Percentiles rank a stretch among this genome's conserved stretches.
Conservation (phyloP, 2,888 invertebrate genomes). For the Congeria kusceri region DNA sequence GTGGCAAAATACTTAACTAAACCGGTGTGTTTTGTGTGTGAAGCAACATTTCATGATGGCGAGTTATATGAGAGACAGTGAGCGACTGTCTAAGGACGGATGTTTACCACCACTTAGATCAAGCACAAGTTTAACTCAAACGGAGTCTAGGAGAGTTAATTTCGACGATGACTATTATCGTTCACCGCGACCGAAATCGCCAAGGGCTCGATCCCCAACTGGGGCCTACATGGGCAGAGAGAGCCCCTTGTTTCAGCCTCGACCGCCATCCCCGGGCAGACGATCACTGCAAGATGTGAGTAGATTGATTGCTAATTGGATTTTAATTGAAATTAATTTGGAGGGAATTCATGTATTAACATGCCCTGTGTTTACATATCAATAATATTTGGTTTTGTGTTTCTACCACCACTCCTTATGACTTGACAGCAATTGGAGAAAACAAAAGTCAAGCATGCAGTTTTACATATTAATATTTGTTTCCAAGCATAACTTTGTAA, state of each 20-base stretch:
- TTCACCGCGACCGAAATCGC: constrained; percentile 35
- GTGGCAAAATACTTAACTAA: constrained; percentile 30
- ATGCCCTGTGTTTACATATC: constrained; percentile 5
- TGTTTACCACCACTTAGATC: constrained; percentile 51
- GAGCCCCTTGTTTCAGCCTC: constrained; percentile 58
- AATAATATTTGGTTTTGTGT: neutral
- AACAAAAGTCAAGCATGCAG: neutral
- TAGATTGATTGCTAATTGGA: constrained; percentile 13
- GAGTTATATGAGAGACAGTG: constrained; percentile 50
- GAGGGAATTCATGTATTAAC: constrained; percentile 27
- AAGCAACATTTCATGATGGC: constrained; percentile 40
- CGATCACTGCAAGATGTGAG: constrained; percentile 61
- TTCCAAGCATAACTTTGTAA: neutral
- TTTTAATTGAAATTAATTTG: constrained; percentile 28
- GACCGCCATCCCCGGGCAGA: constrained; percentile 70
- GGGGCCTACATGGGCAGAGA: constrained; percentile 32
- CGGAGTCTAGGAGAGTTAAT: constrained; percentile 41
- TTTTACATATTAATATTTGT: too few species aligned
- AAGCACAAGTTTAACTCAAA: constrained; percentile 18
- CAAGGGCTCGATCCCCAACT: constrained; percentile 45
- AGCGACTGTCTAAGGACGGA: constrained; percentile 34
- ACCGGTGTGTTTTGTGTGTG: neutral
- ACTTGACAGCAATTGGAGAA: neutral
- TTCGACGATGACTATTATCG: constrained; percentile 49
- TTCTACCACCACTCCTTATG: too few species aligned